Evolutionary conservation across 2,797 vertebrate species (phyloP), one percentile per base, ranked within the genome.

Genomic region (Thaleichthys pacificus): DNA sequence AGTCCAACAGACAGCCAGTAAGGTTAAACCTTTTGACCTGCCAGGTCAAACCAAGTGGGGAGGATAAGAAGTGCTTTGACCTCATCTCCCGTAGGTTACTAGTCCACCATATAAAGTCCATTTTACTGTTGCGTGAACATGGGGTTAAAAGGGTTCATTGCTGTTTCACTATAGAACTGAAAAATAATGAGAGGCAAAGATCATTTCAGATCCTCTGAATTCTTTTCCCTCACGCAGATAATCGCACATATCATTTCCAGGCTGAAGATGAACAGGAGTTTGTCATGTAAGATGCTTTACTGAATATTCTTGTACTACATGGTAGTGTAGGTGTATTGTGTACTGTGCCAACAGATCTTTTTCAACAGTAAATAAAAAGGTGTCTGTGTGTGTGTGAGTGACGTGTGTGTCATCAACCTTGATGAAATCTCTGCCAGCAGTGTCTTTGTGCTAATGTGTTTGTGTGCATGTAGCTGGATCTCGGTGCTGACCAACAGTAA

Each of bases 401-500:
- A 30, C 67, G 38, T 73, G 54, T 69, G 12, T 73, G 42, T 70
- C 14, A 24, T 61, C 14, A 62, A 62, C 26, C 17, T 17, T 30
- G 28, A 19, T 35, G 38, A 47, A 51, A 12, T 35, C 42, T 17
- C 51, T 56, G 19, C 5, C 4, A 19, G 51, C 51, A 17, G 17
- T 15, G 49, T 0, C 5, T 21, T 47, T 71, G 61, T 57, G 47
- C 32, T 38, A 42, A 66, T 35, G 12, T 26, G 22, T 51, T 19
- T 26, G 12, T 67, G 71, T 67, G 32, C 35, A 8, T 72, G 42
- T 81, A 96, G 95, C 68, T 96, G 95, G 95, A 95, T 96, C 84
- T 96, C 95, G n/a, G 95, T 96, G 60, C 84, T 96, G 91, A 96
- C 94, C 14, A 96, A 96, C 76, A 96, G 95, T 89, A 96, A 96